Evolutionary conservation across 2,113 vertebrate genomes (phyloP).

Genomic region (Addax nasomaculatus): DNA sequence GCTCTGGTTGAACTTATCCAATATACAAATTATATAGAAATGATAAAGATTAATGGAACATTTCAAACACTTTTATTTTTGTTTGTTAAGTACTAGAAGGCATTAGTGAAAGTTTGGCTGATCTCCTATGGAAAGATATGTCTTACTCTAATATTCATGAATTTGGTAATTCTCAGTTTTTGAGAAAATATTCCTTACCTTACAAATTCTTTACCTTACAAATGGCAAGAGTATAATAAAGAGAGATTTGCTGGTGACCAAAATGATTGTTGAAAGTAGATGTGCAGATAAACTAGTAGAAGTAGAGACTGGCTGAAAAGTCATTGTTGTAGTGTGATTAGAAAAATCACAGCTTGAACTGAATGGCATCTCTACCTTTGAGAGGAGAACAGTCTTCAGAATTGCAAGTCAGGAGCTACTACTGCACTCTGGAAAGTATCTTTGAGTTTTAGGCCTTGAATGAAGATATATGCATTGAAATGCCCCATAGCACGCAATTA

Average conservation of each 20-base stretch:
- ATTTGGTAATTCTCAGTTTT: background rate
- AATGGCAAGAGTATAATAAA: background rate
- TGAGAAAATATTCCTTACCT: background rate
- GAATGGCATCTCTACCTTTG: background rate
- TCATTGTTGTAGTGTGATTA: background rate
- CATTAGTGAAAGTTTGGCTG: background rate
- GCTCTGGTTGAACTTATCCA: background rate
- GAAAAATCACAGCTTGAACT: background rate
- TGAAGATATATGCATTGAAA: background rate
- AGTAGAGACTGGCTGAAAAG: background rate
- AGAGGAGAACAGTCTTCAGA: background rate
- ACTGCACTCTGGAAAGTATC: background rate
- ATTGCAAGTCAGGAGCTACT: background rate
- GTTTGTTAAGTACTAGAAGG: background rate
- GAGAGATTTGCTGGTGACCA: background rate
- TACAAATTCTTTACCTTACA: background rate
- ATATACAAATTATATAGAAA: background rate
- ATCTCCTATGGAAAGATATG: background rate
- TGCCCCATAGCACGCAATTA: background rate
- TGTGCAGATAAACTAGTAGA: background rate
- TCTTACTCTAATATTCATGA: background rate
- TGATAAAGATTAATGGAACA: background rate
- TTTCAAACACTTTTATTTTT: background rate
- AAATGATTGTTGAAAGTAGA: background rate
- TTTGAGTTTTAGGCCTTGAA: background rate